These are phyloP conservation scores for Otolemur garnettii DNA, from an alignment of 2,113 vertebrate species.

Conservation along the genomic window DNA sequence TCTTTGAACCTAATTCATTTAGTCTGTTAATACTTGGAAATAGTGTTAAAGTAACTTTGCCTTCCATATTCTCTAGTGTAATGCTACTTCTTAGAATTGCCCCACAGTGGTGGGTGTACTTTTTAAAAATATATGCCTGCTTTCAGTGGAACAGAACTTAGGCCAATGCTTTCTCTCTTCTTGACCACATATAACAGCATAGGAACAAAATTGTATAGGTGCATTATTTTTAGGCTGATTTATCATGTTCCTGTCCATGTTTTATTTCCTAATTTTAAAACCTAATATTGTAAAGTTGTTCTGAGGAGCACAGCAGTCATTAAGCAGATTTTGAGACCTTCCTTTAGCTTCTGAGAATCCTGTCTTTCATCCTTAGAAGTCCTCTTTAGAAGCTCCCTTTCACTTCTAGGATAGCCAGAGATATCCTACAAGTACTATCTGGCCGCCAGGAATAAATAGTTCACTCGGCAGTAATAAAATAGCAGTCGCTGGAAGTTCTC, in stretches of 20 bases:
- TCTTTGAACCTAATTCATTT: conserved; percentile 9
- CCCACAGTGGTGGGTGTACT: not conserved
- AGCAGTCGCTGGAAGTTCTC: not conserved
- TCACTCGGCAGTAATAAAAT: too few species aligned
- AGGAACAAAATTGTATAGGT: not conserved
- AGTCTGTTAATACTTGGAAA: not conserved
- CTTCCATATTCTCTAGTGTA: not conserved
- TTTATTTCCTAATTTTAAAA: conserved; percentile 47
- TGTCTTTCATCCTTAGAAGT: not conserved
- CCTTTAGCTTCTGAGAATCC: conserved; percentile 30
- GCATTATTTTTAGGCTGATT: conserved; percentile 37
- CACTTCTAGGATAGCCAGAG: not conserved
- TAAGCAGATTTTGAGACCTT: not conserved
- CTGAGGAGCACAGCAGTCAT: not conserved
- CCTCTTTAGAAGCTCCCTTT: not conserved
- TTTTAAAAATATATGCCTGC: conserved; percentile 4
- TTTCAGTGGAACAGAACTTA: not conserved
- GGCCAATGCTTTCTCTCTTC: not conserved
- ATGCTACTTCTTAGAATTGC: not conserved
- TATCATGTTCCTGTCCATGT: not conserved
- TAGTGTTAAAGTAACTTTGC: not conserved
- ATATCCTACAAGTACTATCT: too few species aligned
- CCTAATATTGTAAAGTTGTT: not conserved
- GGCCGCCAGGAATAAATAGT: not conserved
- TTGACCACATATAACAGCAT: not conserved